Conservation (phyloP, 2,113 vertebrate genomes). For the Rhinolophus ferrumequinum region DNA sequence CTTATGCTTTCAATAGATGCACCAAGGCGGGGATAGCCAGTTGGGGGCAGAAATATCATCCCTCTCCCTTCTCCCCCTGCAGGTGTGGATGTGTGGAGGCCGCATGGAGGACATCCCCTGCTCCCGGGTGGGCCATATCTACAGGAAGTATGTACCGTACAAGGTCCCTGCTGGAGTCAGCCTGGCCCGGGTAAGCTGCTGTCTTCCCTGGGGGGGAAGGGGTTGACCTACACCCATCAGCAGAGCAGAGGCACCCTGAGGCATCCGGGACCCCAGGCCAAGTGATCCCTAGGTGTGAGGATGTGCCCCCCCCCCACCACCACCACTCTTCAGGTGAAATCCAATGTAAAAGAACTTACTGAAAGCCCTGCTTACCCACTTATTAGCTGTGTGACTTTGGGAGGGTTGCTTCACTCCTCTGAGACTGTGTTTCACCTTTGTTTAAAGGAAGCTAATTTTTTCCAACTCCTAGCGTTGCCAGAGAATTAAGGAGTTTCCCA, state of each 20-base stretch:
- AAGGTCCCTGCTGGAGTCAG: constrained; percentile 97
- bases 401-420: background rate
- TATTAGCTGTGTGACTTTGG: background rate
- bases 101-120: constrained; percentile 93
- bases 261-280: background rate
- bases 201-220: background rate
- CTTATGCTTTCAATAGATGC: background rate
- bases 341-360: background rate
- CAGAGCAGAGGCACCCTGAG: background rate
- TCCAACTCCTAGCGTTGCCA: background rate
- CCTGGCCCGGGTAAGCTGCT: constrained; percentile 91
- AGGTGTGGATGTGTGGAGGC: constrained; percentile 93
- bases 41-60: background rate
- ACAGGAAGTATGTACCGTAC: constrained; percentile 98
- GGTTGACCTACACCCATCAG: background rate
- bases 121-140: constrained; percentile 98
- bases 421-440: background rate
- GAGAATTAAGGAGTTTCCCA: background rate
- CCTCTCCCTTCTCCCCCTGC: constrained; percentile 35
- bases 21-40: background rate
- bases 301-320: background rate
- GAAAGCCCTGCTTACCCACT: background rate
- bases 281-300: background rate
- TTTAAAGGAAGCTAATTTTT: background rate
- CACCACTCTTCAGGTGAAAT: background rate